Evolutionary conservation across 1,140 invertebrate species (phyloP).

Genomic region (Tenebrio molitor): DNA sequence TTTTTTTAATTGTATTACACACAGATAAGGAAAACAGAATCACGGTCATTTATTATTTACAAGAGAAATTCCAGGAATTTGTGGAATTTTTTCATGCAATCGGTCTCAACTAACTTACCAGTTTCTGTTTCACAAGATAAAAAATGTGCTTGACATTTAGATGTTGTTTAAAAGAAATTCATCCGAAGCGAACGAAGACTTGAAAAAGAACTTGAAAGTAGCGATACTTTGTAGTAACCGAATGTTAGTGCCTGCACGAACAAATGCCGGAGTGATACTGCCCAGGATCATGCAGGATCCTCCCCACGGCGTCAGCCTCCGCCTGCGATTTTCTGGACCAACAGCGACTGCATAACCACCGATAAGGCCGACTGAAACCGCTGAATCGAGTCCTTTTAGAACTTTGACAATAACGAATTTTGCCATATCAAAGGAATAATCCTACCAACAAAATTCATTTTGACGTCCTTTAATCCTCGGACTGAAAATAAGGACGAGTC

Average conservation of each 20-base stretch:
- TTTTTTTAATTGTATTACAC: no score
- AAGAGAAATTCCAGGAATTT: no score
- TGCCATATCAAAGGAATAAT: not conserved
- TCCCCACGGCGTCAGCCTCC: conserved; percentile 50
- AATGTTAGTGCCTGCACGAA: conserved; percentile 42
- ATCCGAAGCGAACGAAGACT: not conserved
- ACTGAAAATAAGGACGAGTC: not conserved
- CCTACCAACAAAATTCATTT: not conserved
- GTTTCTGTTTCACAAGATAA: conserved; percentile 6
- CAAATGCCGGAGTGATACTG: conserved; percentile 48
- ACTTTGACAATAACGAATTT: conserved; percentile 2
- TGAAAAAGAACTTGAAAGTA: conserved; percentile 4
- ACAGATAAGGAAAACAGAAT: no score
- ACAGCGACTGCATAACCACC: conserved; percentile 37
- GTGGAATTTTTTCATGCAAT: conserved; percentile 12
- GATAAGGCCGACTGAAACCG: conserved; percentile 30
- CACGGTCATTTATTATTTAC: no score
- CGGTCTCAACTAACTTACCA: conserved; percentile 21
- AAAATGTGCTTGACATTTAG: conserved; percentile 17
- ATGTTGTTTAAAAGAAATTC: not conserved
- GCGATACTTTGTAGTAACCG: not conserved
- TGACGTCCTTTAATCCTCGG: not conserved
- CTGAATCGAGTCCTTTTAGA: conserved; percentile 25
- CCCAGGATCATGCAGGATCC: conserved; percentile 50
- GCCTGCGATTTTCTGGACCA: conserved; percentile 47